phyloP scores from a whole-genome alignment of 2,113 vertebrate genomes.

The Engystomops pustulosus region DNA sequence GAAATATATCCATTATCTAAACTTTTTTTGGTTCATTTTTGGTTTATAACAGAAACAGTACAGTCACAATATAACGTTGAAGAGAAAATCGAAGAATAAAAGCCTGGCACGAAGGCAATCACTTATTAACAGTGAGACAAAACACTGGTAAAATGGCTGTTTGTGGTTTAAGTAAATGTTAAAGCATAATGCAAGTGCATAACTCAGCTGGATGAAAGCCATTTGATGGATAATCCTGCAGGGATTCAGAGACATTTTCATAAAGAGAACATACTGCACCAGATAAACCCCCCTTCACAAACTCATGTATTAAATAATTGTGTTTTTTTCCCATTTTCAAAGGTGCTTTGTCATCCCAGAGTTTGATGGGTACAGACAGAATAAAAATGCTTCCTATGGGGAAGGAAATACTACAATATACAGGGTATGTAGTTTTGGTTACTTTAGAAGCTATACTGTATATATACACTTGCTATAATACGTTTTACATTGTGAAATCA shows the following conservation, averaged over 20 bases:
- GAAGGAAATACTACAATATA: background rate
- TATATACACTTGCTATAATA: background rate
- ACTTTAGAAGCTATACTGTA: background rate
- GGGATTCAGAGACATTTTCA: constrained; percentile 59
- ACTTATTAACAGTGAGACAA: constrained; percentile 34
- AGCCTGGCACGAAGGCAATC: background rate
- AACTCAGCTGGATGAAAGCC: constrained; percentile 62
- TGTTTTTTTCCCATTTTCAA: constrained; percentile 45
- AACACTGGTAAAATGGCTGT: constrained; percentile 9
- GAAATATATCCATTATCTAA: too few relatives aligned
- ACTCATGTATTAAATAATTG: constrained; percentile 52
- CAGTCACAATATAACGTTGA: too few relatives aligned
- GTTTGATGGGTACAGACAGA: constrained; percentile 49
- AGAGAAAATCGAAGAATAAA: background rate
- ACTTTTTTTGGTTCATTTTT: too few relatives aligned
- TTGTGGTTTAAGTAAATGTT: constrained; percentile 49
- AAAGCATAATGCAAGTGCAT: constrained; percentile 53
- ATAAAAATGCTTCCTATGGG: constrained; percentile 32
- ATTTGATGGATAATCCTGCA: constrained; percentile 61
- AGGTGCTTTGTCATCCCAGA: constrained; percentile 54
- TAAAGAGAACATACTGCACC: constrained; percentile 53
- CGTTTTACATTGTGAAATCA: background rate
- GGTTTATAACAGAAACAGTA: too few relatives aligned
- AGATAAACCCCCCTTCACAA: constrained; percentile 61
- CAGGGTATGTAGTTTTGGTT: background rate